Conservation (phyloP, 2,888 invertebrate species). For the Eudasyphora cyanicolor region DNA sequence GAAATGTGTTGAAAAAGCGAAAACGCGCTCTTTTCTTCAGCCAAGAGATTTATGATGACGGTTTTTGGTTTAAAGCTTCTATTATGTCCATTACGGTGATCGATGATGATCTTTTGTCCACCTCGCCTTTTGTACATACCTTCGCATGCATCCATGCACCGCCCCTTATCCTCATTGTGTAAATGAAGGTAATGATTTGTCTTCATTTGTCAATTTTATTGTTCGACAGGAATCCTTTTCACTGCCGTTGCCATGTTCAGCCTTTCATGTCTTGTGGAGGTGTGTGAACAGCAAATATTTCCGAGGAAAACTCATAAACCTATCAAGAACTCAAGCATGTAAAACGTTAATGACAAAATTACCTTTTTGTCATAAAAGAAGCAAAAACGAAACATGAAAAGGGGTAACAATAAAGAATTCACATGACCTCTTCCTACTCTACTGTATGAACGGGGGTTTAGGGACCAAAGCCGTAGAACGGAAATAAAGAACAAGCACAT, state of each 20-base stretch:
- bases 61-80: constrained; percentile 65
- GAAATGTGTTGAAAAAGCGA: background rate
- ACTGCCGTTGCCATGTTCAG: constrained; percentile 37
- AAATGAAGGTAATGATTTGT: constrained; percentile 63
- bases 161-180: constrained; percentile 57
- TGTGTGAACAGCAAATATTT: constrained; percentile 54
- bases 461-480: constrained; percentile 32
- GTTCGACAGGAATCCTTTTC: constrained; percentile 62
- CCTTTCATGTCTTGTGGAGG: constrained; percentile 44
- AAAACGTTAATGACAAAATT: constrained; percentile 62
- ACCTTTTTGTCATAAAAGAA: constrained; percentile 52
- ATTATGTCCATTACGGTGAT: constrained; percentile 65
- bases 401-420: constrained; percentile 37
- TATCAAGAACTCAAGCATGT: constrained; percentile 61
- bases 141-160: background rate
- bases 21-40: constrained; percentile 42
- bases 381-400: background rate
- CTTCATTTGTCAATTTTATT: constrained; percentile 66
- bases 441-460: too few relatives aligned
- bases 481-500: constrained; percentile 56
- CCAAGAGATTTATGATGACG: constrained; percentile 63
- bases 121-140: background rate
- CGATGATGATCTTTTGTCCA: constrained; percentile 60
- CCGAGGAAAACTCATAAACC: constrained; percentile 46
- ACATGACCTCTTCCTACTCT: constrained; percentile 52